Evolutionary conservation across 2,888 invertebrate species (phyloP).

Genomic region (Daptonema setosum): DNA sequence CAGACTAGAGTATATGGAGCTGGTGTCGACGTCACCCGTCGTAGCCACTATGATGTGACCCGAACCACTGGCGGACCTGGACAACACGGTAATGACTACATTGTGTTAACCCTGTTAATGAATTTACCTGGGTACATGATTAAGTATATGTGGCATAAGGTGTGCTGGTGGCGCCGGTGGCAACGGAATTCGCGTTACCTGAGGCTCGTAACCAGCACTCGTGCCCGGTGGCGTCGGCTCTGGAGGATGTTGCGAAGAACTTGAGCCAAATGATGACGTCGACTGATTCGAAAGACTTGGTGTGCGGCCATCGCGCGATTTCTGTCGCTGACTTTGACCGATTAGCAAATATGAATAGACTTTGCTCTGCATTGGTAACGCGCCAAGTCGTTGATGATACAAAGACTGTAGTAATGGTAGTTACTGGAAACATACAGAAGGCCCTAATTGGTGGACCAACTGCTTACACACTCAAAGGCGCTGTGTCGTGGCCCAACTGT

Average conservation of each 20-base stretch:
- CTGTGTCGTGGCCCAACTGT: too few species aligned
- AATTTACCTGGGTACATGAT: too few species aligned
- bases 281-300: background rate
- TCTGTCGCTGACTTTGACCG: background rate
- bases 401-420: too few species aligned
- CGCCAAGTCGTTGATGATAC: too few species aligned
- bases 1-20: background rate
- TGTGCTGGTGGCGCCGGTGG: background rate
- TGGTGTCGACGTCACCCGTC: background rate
- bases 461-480: too few species aligned
- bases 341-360: conserved; percentile 6
- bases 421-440: too few species aligned
- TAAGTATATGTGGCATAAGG: background rate
- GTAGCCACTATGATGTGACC: background rate
- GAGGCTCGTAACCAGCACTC: too few species aligned
- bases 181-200: too few species aligned
- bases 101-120: too few species aligned
- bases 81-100: too few species aligned
- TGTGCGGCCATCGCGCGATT: background rate
- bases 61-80: background rate
- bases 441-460: too few species aligned
- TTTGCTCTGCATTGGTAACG: conserved; percentile 5
- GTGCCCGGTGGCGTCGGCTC: background rate
- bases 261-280: background rate
- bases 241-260: background rate